Evolutionary conservation across 2,888 invertebrate species (phyloP).

Genomic region (Eueremaeus valkanovi): DNA sequence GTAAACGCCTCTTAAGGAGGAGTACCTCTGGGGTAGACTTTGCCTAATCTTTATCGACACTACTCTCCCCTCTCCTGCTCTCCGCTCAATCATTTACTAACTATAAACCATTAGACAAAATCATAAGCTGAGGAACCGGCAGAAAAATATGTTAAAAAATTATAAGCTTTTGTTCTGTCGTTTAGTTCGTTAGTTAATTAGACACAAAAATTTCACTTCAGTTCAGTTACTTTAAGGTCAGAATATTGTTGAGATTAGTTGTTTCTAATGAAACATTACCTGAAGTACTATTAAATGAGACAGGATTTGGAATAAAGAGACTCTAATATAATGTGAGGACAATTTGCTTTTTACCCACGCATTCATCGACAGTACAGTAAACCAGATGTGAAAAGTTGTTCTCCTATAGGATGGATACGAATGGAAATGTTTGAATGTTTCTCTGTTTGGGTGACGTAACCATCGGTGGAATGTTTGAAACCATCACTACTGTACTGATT

Average conservation of each 20-base stretch:
- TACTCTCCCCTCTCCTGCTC: neutral
- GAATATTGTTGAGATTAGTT: no score
- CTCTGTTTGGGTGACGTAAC: constrained; percentile 25
- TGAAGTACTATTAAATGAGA: neutral
- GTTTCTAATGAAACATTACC: neutral
- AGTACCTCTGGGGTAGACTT: constrained; percentile 13
- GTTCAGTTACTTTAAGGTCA: neutral
- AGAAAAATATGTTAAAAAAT: neutral
- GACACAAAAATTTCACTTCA: neutral
- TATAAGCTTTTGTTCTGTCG: constrained; percentile 5
- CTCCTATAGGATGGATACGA: neutral
- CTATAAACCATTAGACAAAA: constrained; percentile 10
- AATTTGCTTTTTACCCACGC: constrained; percentile 23
- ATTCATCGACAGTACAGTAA: constrained; percentile 21
- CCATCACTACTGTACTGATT: no score
- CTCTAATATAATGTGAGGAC: neutral
- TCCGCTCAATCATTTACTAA: constrained; percentile 7
- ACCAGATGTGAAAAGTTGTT: constrained; percentile 29
- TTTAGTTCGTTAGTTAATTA: constrained; percentile 11
- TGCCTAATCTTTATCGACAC: neutral
- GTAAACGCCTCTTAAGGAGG: constrained; percentile 28
- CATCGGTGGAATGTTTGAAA: constrained; percentile 20
- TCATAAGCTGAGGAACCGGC: neutral
- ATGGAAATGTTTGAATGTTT: constrained; percentile 18
- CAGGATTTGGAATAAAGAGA: neutral